Conservation (phyloP, 2,888 invertebrate genomes). For the Mellilla xanthometata region DNA sequence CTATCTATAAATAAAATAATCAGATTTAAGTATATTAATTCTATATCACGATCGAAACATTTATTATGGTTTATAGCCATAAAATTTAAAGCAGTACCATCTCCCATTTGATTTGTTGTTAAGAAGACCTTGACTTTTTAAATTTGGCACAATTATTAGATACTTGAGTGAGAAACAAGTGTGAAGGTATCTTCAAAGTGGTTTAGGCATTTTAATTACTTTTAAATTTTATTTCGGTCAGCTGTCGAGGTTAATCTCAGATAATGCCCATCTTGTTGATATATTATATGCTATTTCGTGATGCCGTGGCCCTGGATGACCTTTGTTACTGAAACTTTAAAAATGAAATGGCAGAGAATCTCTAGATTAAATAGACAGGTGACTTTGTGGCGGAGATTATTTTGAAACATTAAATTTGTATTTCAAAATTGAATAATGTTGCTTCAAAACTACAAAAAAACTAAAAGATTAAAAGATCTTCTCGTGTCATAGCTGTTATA, state of each 20-base stretch:
- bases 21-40: too few relatives aligned
- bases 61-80: slow-evolving; percentile 2
- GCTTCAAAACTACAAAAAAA: too few relatives aligned
- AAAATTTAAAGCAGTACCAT: slow-evolving; percentile 8
- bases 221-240: background rate
- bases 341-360: too few relatives aligned
- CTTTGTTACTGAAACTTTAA: background rate
- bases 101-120: background rate
- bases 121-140: slow-evolving; percentile 36
- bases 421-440: too few relatives aligned
- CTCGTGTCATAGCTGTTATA: too few relatives aligned
- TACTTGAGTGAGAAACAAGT: slow-evolving; percentile 2
- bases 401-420: too few relatives aligned
- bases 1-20: too few relatives aligned
- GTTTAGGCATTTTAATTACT: slow-evolving; percentile 8
- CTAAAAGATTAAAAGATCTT: too few relatives aligned
- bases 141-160: slow-evolving; percentile 17
- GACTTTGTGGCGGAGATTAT: too few relatives aligned
- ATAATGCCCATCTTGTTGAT: slow-evolving; percentile 2
- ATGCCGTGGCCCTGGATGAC: background rate
- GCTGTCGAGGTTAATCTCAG: slow-evolving; percentile 20
- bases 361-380: too few relatives aligned
- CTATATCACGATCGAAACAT: background rate
- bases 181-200: background rate
- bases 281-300: slow-evolving; percentile 1